Evolutionary conservation across 2,888 invertebrate genomes (phyloP).

Genomic region (Drosophila diplacantha): DNA sequence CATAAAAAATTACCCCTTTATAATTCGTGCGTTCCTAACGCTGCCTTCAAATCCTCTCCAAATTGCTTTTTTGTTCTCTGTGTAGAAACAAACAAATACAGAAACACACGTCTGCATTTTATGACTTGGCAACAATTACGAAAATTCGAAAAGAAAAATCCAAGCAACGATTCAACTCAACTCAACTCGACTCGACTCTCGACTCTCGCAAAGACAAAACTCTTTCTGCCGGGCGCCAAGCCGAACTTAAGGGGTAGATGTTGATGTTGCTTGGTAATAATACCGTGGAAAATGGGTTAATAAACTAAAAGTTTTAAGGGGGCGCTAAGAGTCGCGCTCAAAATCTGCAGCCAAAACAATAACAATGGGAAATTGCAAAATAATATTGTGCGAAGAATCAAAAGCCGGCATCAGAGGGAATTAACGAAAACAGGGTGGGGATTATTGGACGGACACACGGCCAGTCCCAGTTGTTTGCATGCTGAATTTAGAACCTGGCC

Average conservation of each 20-base stretch:
- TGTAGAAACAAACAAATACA: constrained; percentile 29
- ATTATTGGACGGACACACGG: not conserved
- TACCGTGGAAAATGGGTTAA: constrained; percentile 64
- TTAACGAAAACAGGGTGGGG: constrained; percentile 15
- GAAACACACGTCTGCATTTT: constrained; percentile 41
- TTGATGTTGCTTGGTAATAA: constrained; percentile 28
- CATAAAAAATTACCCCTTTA: not conserved
- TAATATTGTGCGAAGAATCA: constrained; percentile 50
- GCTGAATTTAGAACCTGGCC: constrained; percentile 7
- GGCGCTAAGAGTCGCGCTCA: constrained; percentile 16
- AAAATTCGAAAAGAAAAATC: constrained; percentile 32
- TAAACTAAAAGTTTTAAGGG: constrained; percentile 28
- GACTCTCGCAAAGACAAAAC: constrained; percentile 26
- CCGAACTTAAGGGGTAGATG: constrained; percentile 1
- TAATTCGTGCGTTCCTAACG: not conserved
- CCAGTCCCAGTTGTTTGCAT: constrained; percentile 11
- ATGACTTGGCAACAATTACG: constrained; percentile 52
- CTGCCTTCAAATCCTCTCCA: too few species aligned
- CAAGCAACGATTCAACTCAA: constrained; percentile 9
- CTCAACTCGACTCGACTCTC: constrained; percentile 1
- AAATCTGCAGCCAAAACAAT: constrained; percentile 30
- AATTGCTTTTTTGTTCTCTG: constrained; percentile 3
- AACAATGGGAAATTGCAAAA: constrained; percentile 52
- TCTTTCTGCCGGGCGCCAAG: constrained; percentile 10
- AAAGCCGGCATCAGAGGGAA: constrained; percentile 18